Conservation (phyloP, 2,797 vertebrate species). For the Scleropages formosus region DNA sequence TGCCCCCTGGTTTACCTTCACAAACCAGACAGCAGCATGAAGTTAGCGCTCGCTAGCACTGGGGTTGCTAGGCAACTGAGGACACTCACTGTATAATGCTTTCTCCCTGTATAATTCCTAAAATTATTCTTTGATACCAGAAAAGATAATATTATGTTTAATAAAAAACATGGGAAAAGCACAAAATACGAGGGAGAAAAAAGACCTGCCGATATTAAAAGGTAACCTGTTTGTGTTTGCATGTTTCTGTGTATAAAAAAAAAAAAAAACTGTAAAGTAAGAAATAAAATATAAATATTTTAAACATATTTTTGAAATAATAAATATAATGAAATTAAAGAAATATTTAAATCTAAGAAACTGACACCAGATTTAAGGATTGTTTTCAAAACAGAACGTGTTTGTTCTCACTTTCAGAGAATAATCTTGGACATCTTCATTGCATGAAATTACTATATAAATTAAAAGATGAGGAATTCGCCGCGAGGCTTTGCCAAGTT, state of each 20-base stretch:
- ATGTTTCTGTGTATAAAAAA: background rate
- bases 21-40: slow-evolving; percentile 67
- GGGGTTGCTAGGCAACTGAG: slow-evolving; percentile 82
- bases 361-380: no score
- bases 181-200: background rate
- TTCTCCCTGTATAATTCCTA: slow-evolving; percentile 65
- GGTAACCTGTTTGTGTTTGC: background rate
- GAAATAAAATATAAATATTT: background rate
- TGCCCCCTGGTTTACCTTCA: slow-evolving; percentile 78
- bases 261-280: background rate
- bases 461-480: background rate
- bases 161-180: slow-evolving; percentile 36
- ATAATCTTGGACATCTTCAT: no score
- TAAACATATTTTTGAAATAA: background rate
- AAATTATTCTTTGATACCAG: slow-evolving; percentile 76
- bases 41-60: slow-evolving; percentile 64
- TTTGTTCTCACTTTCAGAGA: no score
- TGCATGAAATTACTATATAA: background rate
- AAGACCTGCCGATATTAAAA: slow-evolving; percentile 3
- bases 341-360: no score
- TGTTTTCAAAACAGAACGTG: no score
- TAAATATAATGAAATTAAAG: no score
- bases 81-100: slow-evolving; percentile 56
- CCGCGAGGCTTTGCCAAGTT: no score
- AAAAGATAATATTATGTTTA: slow-evolving; percentile 68